phyloP scores from a whole-genome alignment of 2,888 invertebrate genomes.

The Drosophila testacea region DNA sequence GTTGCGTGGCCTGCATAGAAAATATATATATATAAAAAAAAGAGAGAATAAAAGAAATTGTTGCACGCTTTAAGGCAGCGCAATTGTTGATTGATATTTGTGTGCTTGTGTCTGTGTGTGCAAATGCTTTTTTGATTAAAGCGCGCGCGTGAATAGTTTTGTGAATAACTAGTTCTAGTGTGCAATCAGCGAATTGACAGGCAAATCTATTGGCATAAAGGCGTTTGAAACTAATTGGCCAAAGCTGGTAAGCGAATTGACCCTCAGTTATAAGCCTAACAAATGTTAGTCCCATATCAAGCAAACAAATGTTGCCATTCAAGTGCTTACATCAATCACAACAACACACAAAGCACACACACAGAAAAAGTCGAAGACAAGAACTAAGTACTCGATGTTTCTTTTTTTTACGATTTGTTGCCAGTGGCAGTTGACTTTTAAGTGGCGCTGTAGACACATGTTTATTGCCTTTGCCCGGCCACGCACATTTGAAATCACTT shows the following conservation, averaged over 20 bases:
- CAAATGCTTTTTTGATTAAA: slow-evolving; percentile 60
- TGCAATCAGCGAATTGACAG: slow-evolving; percentile 67
- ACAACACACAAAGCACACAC: slow-evolving; percentile 1
- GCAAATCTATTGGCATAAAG: slow-evolving; percentile 30
- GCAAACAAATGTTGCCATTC: slow-evolving; percentile 13
- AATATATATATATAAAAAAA: slow-evolving; percentile 8
- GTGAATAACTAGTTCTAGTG: slow-evolving; percentile 45
- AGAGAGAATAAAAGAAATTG: slow-evolving; percentile 50
- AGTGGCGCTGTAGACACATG: slow-evolving; percentile 50
- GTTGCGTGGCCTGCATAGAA: slow-evolving; percentile 32
- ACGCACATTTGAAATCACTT: slow-evolving; percentile 57
- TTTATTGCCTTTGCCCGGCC: slow-evolving; percentile 46
- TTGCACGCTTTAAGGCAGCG: slow-evolving; percentile 62
- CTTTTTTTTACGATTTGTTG: slow-evolving; percentile 51
- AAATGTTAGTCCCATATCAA: slow-evolving; percentile 1
- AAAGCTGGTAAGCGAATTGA: slow-evolving; percentile 42
- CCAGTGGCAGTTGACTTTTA: slow-evolving; percentile 62
- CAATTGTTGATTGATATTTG: slow-evolving; percentile 68
- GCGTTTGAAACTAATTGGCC: slow-evolving; percentile 28
- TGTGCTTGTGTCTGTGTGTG: slow-evolving; percentile 28
- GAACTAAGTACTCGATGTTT: slow-evolving; percentile 16
- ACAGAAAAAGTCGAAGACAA: slow-evolving; percentile 9
- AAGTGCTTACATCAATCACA: slow-evolving; percentile 25
- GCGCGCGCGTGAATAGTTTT: slow-evolving; percentile 66
- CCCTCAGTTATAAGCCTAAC: slow-evolving; percentile 1